Conservation (phyloP, 2,113 vertebrate genomes). For the Colinus virginianus region DNA sequence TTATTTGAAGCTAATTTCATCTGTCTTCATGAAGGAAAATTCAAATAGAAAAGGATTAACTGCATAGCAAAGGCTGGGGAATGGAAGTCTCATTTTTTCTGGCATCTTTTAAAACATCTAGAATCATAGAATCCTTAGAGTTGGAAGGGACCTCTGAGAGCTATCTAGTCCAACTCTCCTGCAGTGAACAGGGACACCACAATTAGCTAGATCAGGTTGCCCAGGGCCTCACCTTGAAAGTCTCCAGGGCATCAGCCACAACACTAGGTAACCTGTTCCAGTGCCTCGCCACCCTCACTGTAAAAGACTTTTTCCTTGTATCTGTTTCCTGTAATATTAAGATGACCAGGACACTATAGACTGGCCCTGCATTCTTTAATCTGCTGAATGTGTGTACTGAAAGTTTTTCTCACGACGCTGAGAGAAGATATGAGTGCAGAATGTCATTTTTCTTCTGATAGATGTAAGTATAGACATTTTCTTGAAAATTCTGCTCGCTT, state of each 20-base stretch:
- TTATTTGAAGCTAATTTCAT: neutral
- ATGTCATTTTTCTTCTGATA: neutral
- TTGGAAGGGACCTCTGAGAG: no score
- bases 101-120: neutral
- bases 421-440: neutral
- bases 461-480: constrained; percentile 9
- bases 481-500: neutral
- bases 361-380: neutral
- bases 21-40: neutral
- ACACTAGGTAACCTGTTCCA: no score
- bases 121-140: no score
- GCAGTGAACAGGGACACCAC: no score
- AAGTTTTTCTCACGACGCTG: neutral
- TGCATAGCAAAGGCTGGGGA: neutral
- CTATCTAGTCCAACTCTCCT: no score
- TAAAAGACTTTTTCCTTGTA: no score
- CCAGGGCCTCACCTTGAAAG: no score
- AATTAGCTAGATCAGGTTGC: no score
- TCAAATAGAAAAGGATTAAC: neutral
- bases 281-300: no score
- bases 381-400: neutral
- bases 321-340: neutral
- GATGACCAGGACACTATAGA: neutral
- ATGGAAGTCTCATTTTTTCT: neutral
- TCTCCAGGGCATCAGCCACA: no score